Percentiles rank a stretch among this genome's conserved stretches.
Conservation (phyloP, 2,797 vertebrate genomes). For the Enteromius radiatus region DNA sequence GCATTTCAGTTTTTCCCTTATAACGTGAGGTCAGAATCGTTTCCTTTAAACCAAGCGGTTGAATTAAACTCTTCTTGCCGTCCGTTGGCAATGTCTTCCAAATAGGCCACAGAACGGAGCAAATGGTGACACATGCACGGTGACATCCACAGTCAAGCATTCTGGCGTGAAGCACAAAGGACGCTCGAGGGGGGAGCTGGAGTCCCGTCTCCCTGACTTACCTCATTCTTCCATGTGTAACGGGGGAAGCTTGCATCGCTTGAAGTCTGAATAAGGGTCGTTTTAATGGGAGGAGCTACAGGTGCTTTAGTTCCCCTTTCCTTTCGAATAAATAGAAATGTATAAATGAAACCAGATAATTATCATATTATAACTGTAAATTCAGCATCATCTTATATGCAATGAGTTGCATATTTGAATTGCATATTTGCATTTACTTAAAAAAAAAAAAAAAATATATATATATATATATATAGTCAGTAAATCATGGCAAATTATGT, state of each 20-base stretch:
- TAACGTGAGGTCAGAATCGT: background rate
- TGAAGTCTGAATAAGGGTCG: background rate
- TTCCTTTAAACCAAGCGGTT: background rate
- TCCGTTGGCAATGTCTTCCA: conserved; percentile 12
- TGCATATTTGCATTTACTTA: background rate
- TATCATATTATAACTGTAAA: background rate
- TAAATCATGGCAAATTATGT: background rate
- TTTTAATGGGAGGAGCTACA: background rate
- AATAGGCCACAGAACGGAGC: background rate
- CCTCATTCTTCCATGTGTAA: conserved; percentile 24
- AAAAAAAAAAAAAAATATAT: background rate
- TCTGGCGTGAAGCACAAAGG: conserved; percentile 35
- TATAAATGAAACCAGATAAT: background rate
- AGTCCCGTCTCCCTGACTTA: conserved; percentile 29
- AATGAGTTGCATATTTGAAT: too few species aligned
- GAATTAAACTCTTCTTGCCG: background rate
- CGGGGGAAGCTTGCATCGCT: background rate
- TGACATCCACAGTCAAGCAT: conserved; percentile 33
- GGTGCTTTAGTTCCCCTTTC: background rate
- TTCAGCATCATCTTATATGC: too few species aligned
- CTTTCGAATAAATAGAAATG: background rate
- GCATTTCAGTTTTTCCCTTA: background rate
- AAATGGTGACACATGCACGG: conserved; percentile 28
- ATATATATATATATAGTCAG: background rate
- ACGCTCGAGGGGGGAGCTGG: conserved; percentile 18